Percentiles rank a stretch among this genome's conserved stretches.
These are phyloP conservation scores for Upupa epops DNA, from an alignment of 2,113 vertebrate species.

Conservation along the genomic window DNA sequence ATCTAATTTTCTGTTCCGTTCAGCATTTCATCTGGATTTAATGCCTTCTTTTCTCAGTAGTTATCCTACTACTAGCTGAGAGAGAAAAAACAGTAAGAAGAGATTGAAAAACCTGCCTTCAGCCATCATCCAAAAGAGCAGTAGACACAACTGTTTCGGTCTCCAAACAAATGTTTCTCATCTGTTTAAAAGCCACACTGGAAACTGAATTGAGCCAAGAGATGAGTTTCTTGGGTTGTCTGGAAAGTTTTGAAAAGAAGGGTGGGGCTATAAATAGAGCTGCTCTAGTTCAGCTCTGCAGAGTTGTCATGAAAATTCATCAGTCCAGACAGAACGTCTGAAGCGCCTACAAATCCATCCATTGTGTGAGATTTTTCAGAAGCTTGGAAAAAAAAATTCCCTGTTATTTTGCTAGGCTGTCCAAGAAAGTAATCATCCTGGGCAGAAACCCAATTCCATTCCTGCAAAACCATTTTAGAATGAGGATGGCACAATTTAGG, in stretches of 20 bases:
- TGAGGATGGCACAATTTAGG: not conserved
- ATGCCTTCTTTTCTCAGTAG: not conserved
- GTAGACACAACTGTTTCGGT: not conserved
- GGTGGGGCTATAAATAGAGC: constrained; percentile 56
- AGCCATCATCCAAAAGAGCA: not conserved
- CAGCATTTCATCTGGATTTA: not conserved
- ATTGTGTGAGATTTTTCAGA: constrained; percentile 13
- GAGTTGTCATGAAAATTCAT: constrained; percentile 51
- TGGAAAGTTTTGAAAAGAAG: constrained; percentile 66
- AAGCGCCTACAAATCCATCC: constrained; percentile 25
- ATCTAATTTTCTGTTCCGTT: not conserved
- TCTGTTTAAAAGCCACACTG: constrained; percentile 51
- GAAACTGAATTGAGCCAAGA: constrained; percentile 41
- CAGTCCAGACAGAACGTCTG: constrained; percentile 54
- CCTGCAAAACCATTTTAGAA: constrained; percentile 37
- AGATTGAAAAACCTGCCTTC: not conserved
- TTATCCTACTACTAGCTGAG: not conserved
- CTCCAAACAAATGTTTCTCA: constrained; percentile 62
- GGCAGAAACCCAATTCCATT: not conserved
- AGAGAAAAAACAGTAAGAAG: not conserved
- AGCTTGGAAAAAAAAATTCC: not conserved
- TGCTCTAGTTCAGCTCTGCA: constrained; percentile 14
- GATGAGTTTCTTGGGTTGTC: constrained; percentile 57
- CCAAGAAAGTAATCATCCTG: constrained; percentile 22
- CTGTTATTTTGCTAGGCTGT: not conserved